A percentile compares a stretch with the other conserved stretches of the same genome.
phyloP scores from a whole-genome alignment of 2,113 vertebrate species.

The Pholis gunnellus region DNA sequence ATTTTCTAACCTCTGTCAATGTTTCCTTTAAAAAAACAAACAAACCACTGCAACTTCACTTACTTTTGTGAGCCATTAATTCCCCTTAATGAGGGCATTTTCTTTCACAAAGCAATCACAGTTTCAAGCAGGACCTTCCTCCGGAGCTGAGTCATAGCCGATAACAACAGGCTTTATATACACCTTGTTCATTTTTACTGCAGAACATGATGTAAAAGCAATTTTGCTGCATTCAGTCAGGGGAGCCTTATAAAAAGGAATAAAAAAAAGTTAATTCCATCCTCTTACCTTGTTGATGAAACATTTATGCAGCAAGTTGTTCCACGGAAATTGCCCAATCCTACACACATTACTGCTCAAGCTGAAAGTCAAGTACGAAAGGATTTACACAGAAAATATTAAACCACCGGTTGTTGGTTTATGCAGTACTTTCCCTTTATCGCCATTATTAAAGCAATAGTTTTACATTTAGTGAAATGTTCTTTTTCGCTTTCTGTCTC shows the following conservation, averaged over 20 bases:
- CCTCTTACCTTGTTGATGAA: slow-evolving; percentile 49
- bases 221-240: slow-evolving; percentile 42
- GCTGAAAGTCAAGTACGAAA: slow-evolving; percentile 27
- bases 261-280: slow-evolving; percentile 52
- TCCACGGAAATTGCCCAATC: slow-evolving; percentile 17
- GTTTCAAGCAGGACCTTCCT: slow-evolving; percentile 46
- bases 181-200: slow-evolving; percentile 61
- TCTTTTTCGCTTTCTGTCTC: background rate
- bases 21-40: slow-evolving; percentile 50
- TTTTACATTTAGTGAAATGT: background rate
- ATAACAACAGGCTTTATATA: slow-evolving; percentile 53
- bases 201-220: slow-evolving; percentile 51
- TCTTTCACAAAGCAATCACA: slow-evolving; percentile 62
- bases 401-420: slow-evolving; percentile 18
- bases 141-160: slow-evolving; percentile 57
- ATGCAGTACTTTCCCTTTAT: background rate
- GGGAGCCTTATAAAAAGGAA: slow-evolving; percentile 59
- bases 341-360: slow-evolving; percentile 8
- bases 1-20: slow-evolving; percentile 63
- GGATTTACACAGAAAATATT: background rate
- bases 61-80: slow-evolving; percentile 68
- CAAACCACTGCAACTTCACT: slow-evolving; percentile 49
- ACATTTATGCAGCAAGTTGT: slow-evolving; percentile 27
- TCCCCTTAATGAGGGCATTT: slow-evolving; percentile 65
- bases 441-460: background rate